These are phyloP conservation scores for Gasterosteus aculeatus DNA, from an alignment of 2,113 vertebrate species.

Conservation along the genomic window DNA sequence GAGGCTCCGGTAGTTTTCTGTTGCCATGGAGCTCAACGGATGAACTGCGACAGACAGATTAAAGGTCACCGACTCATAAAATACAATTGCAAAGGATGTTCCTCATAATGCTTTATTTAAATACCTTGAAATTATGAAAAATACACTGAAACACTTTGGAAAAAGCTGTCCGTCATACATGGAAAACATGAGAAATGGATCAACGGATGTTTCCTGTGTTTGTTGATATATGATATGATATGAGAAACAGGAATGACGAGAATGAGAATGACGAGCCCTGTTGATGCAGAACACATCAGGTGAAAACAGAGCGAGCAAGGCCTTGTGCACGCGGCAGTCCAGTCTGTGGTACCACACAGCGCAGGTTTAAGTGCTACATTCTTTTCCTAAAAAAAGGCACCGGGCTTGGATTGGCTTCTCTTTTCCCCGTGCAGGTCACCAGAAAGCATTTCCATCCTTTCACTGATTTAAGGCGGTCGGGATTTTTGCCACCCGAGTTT, in stretches of 20 bases:
- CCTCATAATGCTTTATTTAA: conserved; percentile 58
- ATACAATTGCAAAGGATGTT: neutral
- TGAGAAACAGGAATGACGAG: neutral
- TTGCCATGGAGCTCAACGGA: neutral
- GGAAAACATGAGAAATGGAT: too few relatives aligned
- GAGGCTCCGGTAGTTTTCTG: too few relatives aligned
- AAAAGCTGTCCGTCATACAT: neutral
- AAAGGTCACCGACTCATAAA: neutral
- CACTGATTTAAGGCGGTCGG: conserved; percentile 10
- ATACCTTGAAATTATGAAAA: conserved; percentile 51
- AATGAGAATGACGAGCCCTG: neutral
- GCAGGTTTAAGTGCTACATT: neutral
- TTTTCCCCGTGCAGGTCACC: neutral
- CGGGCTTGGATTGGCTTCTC: neutral
- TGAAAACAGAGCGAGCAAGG: conserved; percentile 14
- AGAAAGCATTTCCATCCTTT: conserved; percentile 23
- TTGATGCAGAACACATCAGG: neutral
- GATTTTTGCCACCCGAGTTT: neutral
- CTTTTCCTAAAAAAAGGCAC: conserved; percentile 25
- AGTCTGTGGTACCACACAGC: neutral
- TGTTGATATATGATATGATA: neutral
- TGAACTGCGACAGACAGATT: neutral
- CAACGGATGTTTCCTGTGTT: neutral
- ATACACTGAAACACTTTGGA: conserved; percentile 29
- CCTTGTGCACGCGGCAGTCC: conserved; percentile 17